These are phyloP conservation scores for Lagopus leucura DNA, from an alignment of 2,113 vertebrate species.

Conservation along the genomic window DNA sequence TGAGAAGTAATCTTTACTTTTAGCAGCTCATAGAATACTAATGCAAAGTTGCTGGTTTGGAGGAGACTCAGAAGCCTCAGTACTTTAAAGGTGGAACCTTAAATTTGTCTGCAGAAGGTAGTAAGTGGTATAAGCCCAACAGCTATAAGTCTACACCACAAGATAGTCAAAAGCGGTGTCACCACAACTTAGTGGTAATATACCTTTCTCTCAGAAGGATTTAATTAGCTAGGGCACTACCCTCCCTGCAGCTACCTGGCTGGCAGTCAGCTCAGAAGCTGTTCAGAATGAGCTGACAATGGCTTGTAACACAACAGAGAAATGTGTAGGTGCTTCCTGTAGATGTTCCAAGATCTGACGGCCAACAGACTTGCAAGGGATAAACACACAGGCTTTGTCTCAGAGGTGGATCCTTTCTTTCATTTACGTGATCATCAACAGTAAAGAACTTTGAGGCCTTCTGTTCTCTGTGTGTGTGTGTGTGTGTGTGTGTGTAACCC, in stretches of 20 bases:
- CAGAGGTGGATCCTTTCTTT: not conserved
- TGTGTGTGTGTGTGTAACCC: not conserved
- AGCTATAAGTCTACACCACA: not conserved
- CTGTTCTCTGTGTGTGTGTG: not conserved
- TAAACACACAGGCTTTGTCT: not conserved
- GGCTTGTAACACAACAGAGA: not conserved
- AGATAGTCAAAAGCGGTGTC: not conserved
- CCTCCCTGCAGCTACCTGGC: not conserved
- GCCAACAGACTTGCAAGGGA: not conserved
- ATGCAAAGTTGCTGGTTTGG: not conserved
- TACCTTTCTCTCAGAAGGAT: not conserved
- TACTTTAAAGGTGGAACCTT: not conserved
- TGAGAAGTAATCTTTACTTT: not conserved
- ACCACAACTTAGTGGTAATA: not conserved
- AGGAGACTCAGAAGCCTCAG: not conserved
- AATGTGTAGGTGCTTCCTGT: not conserved
- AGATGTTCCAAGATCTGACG: not conserved
- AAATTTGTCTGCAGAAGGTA: not conserved
- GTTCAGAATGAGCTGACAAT: not conserved
- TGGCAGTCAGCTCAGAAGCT: not conserved
- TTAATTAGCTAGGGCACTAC: not conserved
- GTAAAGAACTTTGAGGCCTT: not conserved
- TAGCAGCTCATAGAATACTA: not conserved
- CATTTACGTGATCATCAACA: accelerated
- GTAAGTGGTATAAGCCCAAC: not conserved